Evolutionary conservation across 64 coral and sea anemone species (phyloP), one percentile per base, ranked within the genome.

Genomic region (Platygyra sinensis): DNA sequence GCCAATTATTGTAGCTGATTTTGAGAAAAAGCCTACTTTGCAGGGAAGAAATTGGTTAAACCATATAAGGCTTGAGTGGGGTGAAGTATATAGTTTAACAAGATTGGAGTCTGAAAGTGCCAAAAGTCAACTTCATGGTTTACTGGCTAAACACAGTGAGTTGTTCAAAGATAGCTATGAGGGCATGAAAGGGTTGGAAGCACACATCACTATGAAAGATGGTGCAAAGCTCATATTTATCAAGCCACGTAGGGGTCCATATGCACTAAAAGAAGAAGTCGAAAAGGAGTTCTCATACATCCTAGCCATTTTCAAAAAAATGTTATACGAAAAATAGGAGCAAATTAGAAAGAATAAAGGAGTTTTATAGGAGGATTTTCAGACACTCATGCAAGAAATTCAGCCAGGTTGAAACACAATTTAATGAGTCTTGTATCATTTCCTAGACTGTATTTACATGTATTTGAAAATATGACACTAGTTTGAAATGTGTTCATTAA

Each of bases 111-210:
- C 10, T 28, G 7, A 36, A 16, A 29, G 31, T 82, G 88, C 74
- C 22, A 27, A 49, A 63, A 28, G 22, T 29, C 39, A 88, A 74
- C 76, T 93, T 88, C 27, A 88, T 10, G 10, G 57, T 22, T 49
- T 93, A 36, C 33, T 93, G 0, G 55, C 76, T 8, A 83, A 52
- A 65, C 78, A 89, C 20, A 39, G 38, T 59, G 75, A n/a, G 15
- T 65, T 89, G 13, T 84, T 93, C 65, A 20, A 93, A 25, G 92
- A 93, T 1, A 67, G 92, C 60, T 93, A 83, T 36, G 89, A 94
- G 50, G 76, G 89, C 64, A 76, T 91, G n/a, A n/a, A n/a, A n/a
- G n/a, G n/a, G n/a, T n/a, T n/a, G n/a, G n/a, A n/a, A n/a, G n/a
- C n/a, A n/a, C 83, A 91, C 71, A 91, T 90, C 22, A 86, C 42